Evolutionary conservation across 2,797 vertebrate genomes (phyloP).

Genomic region (Channallabes apus): DNA sequence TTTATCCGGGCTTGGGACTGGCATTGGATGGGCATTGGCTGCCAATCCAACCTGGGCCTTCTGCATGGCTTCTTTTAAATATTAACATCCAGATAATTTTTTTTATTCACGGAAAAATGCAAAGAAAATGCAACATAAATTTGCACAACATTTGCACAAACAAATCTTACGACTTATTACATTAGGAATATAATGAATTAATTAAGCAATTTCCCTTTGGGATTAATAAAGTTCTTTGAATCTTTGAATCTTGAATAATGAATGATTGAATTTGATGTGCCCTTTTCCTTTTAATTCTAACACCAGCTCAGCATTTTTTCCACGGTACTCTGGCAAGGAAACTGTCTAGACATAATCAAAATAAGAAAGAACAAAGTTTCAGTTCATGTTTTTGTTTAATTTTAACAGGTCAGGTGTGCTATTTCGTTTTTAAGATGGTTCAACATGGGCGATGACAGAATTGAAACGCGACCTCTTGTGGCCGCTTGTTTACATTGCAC

Average conservation of each 20-base stretch:
- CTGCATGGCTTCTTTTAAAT: too few species aligned
- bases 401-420: too few species aligned
- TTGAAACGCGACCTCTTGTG: conserved; percentile 13
- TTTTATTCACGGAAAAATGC: too few species aligned
- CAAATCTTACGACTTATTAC: not conserved
- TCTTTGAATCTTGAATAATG: too few species aligned
- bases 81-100: too few species aligned
- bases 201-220: too few species aligned
- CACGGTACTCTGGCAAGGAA: not conserved
- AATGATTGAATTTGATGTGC: not conserved
- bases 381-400: not conserved
- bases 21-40: too few species aligned
- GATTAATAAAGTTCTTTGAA: too few species aligned
- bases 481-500: not conserved
- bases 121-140: not conserved
- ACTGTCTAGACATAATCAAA: not conserved
- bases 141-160: not conserved
- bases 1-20: too few species aligned
- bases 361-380: not conserved
- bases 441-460: not conserved
- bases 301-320: not conserved
- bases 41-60: too few species aligned
- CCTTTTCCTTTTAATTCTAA: not conserved
- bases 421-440: not conserved
- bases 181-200: not conserved